A percentile compares a stretch with the other conserved stretches of the same genome.
These are phyloP conservation scores for Anhinga anhinga DNA, from an alignment of 2,113 vertebrate genomes.

Conservation along the genomic window DNA sequence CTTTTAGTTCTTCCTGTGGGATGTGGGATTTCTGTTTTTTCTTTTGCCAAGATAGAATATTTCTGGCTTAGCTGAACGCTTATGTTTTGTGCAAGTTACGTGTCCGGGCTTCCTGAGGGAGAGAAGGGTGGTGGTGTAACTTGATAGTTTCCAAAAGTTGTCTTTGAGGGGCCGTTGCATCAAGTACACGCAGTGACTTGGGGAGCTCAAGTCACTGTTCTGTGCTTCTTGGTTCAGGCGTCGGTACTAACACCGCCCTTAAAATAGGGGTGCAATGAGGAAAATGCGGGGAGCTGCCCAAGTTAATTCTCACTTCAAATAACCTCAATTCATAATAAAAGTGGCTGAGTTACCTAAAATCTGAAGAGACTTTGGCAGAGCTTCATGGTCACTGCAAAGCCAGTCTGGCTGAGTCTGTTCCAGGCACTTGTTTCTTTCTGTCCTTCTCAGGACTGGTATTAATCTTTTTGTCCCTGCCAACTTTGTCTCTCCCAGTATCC, in stretches of 20 bases:
- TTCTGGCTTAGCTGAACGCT: not conserved
- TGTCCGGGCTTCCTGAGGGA: not conserved
- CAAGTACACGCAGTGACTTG: accelerated
- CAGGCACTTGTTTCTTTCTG: not conserved
- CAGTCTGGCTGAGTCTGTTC: not conserved
- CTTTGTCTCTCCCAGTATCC: conserved; percentile 76
- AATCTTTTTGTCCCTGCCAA: not conserved
- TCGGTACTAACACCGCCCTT: not conserved
- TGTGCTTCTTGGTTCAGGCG: not conserved
- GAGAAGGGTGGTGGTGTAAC: not conserved
- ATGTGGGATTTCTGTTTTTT: not conserved
- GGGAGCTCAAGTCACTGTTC: not conserved
- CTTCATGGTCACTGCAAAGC: not conserved
- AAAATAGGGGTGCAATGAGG: not conserved
- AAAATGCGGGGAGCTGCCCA: not conserved
- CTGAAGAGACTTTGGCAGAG: not conserved
- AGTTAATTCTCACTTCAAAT: not conserved
- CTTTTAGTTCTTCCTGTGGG: not conserved
- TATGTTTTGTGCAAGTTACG: not conserved
- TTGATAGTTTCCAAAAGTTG: not conserved
- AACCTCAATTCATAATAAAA: not conserved
- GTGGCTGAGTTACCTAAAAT: not conserved
- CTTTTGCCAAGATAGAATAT: not conserved
- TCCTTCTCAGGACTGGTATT: not conserved
- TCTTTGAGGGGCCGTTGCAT: not conserved